A percentile compares a stretch with the other conserved stretches of the same genome.
Evolutionary conservation across 2,113 vertebrate species (phyloP).

Genomic region (Bombycilla garrulus): DNA sequence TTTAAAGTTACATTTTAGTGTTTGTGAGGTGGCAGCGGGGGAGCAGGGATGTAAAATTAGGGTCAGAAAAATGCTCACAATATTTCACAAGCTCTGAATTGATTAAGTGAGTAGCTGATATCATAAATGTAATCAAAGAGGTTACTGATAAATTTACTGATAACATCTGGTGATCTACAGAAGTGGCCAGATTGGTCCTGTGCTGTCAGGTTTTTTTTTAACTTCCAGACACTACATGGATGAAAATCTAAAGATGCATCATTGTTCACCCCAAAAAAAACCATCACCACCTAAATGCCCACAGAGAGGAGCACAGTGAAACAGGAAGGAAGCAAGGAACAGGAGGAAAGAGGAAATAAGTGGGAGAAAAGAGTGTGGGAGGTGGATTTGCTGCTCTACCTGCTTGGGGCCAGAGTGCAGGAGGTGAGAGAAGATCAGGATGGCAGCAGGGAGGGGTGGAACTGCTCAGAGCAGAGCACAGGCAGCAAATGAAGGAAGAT

Average conservation of each 20-base stretch:
- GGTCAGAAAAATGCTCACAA: neutral
- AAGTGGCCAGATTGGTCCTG: neutral
- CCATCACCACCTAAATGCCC: neutral
- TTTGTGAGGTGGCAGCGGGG: neutral
- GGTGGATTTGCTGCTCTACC: neutral
- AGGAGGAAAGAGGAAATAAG: neutral
- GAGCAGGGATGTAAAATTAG: neutral
- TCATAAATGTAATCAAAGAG: neutral
- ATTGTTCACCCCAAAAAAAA: neutral
- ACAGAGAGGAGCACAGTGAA: neutral
- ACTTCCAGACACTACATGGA: neutral
- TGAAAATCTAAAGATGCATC: neutral
- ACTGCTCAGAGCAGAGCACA: neutral
- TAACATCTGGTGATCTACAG: neutral
- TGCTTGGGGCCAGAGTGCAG: neutral
- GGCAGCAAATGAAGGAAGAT: rapidly evolving
- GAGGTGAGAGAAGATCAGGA: neutral
- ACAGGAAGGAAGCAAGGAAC: neutral
- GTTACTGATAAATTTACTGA: neutral
- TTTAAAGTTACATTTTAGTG: neutral
- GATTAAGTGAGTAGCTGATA: neutral
- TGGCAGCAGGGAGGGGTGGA: neutral
- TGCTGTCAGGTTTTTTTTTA: neutral
- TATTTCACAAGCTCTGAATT: neutral
- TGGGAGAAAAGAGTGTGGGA: neutral